phyloP scores from a whole-genome alignment of 2,113 vertebrate species.

The Blennius ocellaris region DNA sequence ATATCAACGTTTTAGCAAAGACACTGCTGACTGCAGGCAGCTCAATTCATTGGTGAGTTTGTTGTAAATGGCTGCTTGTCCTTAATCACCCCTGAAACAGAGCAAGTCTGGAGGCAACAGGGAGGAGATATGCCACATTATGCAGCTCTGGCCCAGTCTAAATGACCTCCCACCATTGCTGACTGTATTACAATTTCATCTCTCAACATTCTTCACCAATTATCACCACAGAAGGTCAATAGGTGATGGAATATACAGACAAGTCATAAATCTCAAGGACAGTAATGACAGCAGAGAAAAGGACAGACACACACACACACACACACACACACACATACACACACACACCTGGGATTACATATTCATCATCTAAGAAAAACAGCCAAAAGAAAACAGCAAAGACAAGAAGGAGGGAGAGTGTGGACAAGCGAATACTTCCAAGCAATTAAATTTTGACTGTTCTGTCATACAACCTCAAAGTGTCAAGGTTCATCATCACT shows the following conservation, averaged over 20 bases:
- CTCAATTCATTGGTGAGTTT: constrained; percentile 43
- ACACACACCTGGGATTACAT: constrained; percentile 12
- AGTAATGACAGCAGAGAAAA: constrained; percentile 64
- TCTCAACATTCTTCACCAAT: constrained; percentile 64
- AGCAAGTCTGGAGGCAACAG: constrained; percentile 45
- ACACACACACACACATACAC: background rate
- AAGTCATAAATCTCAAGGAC: constrained; percentile 72
- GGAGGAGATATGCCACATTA: constrained; percentile 67
- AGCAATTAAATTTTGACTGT: constrained; percentile 30
- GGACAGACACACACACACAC: constrained; percentile 44
- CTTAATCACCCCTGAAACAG: constrained; percentile 61
- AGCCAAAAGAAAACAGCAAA: background rate
- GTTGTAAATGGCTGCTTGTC: constrained; percentile 59
- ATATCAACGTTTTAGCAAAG: constrained; percentile 52
- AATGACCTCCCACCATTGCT: constrained; percentile 47
- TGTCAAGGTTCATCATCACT: constrained; percentile 40
- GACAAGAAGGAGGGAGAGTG: background rate
- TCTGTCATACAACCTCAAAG: constrained; percentile 27
- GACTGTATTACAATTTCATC: constrained; percentile 67
- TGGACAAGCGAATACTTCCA: background rate
- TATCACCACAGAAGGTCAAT: constrained; percentile 65
- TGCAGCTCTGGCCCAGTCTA: constrained; percentile 46
- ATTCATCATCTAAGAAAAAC: background rate
- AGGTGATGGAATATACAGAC: constrained; percentile 56
- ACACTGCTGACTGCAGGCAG: constrained; percentile 33